Evolutionary conservation across 1,140 invertebrate species (phyloP).

Genomic region (Popillia japonica): DNA sequence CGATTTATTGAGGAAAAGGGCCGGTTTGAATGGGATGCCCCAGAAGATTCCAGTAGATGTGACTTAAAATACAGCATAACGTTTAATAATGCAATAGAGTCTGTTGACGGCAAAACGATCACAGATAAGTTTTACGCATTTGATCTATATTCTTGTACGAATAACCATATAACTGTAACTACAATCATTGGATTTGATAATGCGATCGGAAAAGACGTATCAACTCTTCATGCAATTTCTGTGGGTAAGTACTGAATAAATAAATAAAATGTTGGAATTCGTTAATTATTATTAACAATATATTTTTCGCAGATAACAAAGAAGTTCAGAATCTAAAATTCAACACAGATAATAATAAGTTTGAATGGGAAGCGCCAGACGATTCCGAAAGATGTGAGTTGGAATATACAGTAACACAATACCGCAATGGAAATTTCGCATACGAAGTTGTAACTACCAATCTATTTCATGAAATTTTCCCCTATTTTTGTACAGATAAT

Average conservation of each 20-base stretch:
- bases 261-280: too few species aligned
- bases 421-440: not conserved
- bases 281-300: too few species aligned
- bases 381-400: not conserved
- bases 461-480: too few species aligned
- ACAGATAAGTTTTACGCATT: not conserved
- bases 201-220: not conserved
- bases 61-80: not conserved
- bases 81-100: not conserved
- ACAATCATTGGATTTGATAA: not conserved
- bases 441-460: too few species aligned
- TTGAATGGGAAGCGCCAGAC: not conserved
- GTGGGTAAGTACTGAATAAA: too few species aligned
- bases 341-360: not conserved
- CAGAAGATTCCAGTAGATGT: not conserved
- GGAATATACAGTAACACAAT: not conserved
- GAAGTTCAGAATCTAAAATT: not conserved
- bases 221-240: not conserved
- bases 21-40: not conserved
- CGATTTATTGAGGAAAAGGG: not conserved
- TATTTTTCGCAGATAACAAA: not conserved
- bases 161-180: not conserved
- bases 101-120: not conserved
- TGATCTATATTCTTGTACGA: not conserved
- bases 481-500: too few species aligned